Conservation (phyloP, 2,113 vertebrate species). For the Sylvia atricapilla region DNA sequence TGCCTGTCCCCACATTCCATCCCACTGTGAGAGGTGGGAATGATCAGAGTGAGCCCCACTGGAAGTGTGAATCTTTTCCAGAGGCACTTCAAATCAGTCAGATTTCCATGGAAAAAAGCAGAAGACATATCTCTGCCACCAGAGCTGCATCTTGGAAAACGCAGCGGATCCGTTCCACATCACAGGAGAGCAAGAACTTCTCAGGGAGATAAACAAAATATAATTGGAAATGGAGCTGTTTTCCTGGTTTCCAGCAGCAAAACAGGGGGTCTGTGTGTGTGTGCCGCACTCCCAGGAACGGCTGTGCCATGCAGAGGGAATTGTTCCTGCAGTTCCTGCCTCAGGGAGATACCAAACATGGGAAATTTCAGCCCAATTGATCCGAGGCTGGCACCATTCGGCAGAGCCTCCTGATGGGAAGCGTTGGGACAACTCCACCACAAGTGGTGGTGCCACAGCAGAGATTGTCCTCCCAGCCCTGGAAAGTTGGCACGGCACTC, state of each 20-base stretch:
- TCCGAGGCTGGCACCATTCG: background rate
- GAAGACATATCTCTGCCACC: background rate
- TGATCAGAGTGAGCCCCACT: rapidly evolving
- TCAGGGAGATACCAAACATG: conserved; percentile 37
- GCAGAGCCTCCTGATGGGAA: conserved; percentile 15
- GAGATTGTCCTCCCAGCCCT: background rate
- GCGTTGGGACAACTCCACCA: background rate
- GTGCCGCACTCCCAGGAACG: background rate
- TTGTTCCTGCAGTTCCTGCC: conserved; percentile 20
- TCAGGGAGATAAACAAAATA: background rate
- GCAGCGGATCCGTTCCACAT: background rate
- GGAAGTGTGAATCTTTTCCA: background rate
- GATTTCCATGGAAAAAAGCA: background rate
- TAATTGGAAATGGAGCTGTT: background rate
- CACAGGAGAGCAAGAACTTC: background rate
- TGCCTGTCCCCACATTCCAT: background rate
- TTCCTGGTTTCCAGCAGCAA: background rate
- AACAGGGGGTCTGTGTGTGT: background rate
- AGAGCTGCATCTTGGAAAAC: background rate
- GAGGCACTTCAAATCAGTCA: background rate
- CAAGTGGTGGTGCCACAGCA: background rate
- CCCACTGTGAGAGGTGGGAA: background rate
- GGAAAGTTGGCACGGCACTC: background rate
- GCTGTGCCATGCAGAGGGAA: background rate
- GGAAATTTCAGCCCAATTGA: conserved; percentile 33